Conservation (phyloP, 2,113 vertebrate genomes). For the Fregata magnificens region DNA sequence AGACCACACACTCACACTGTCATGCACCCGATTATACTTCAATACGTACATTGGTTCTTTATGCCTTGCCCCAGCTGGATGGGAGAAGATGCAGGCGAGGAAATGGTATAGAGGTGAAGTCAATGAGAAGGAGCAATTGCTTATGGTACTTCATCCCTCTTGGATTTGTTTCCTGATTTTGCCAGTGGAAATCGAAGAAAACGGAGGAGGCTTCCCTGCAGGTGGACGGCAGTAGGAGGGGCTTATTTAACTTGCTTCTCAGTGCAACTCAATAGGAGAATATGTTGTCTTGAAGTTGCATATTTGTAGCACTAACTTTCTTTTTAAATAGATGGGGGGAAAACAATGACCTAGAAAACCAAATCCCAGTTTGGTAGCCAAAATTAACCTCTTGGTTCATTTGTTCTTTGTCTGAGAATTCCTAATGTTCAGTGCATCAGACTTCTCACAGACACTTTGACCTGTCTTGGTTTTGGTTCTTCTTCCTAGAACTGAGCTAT, state of each 20-base stretch:
- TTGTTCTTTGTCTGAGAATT: constrained; percentile 79
- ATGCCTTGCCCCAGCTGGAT: constrained; percentile 80
- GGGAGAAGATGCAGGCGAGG: constrained; percentile 67
- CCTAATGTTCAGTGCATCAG: constrained; percentile 66
- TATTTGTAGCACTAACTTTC: constrained; percentile 83
- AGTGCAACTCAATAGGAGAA: constrained; percentile 73
- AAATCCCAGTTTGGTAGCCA: constrained; percentile 85
- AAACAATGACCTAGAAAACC: constrained; percentile 83
- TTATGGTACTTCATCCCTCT: constrained; percentile 45
- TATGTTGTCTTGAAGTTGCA: constrained; percentile 73
- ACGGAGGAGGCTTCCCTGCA: constrained; percentile 62
- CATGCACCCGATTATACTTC: constrained; percentile 72
- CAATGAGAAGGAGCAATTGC: constrained; percentile 63
- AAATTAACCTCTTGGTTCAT: constrained; percentile 79
- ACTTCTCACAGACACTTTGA: constrained; percentile 74
- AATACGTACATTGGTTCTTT: constrained; percentile 69
- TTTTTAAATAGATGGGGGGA: constrained; percentile 76
- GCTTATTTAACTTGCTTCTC: constrained; percentile 77
- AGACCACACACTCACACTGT: constrained; percentile 71
- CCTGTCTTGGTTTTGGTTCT: constrained; percentile 67
- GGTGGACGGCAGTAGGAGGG: constrained; percentile 70
- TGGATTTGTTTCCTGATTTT: constrained; percentile 69
- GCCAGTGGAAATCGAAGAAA: constrained; percentile 68
- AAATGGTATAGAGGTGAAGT: constrained; percentile 55
- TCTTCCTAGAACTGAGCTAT: constrained; percentile 73